A percentile compares a stretch with the other conserved stretches of the same genome.
phyloP scores from a whole-genome alignment of 2,888 invertebrate species.

The Oconnorella tubifera region DNA sequence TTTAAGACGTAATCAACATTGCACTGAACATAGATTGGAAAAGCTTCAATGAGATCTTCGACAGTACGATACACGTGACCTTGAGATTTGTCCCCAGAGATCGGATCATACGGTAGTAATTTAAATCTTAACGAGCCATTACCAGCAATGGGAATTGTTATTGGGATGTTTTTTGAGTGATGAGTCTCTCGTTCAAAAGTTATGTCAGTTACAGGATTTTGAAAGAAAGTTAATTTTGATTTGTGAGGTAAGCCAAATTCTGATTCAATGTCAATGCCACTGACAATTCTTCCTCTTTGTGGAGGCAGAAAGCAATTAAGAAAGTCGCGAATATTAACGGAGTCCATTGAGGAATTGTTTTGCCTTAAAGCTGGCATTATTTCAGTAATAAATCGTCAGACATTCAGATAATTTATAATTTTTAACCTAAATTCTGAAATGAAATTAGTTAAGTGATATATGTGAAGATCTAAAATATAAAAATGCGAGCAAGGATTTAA shows the following conservation, averaged over 20 bases:
- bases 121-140: slow-evolving; percentile 13
- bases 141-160: slow-evolving; percentile 23
- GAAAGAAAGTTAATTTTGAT: slow-evolving; percentile 23
- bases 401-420: too few species aligned
- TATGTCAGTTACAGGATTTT: slow-evolving; percentile 27
- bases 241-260: slow-evolving; percentile 26
- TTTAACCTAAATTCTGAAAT: too few species aligned
- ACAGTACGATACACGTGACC: slow-evolving; percentile 31
- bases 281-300: slow-evolving; percentile 25
- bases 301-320: slow-evolving; percentile 32
- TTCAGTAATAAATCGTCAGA: too few species aligned
- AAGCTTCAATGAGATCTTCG: slow-evolving; percentile 29
- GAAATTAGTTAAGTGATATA: too few species aligned
- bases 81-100: slow-evolving; percentile 16
- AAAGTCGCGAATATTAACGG: slow-evolving; percentile 23
- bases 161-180: slow-evolving; percentile 10
- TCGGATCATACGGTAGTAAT: slow-evolving; percentile 32
- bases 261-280: slow-evolving; percentile 21
- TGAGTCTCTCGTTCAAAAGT: neutral
- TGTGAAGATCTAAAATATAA: too few species aligned
- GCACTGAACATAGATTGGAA: slow-evolving; percentile 30
- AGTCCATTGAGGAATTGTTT: neutral
- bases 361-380: too few species aligned
- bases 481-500: too few species aligned
- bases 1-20: slow-evolving; percentile 18